Percentiles rank a stretch among this genome's conserved stretches.
phyloP scores from a whole-genome alignment of 2,797 vertebrate genomes.

The Chaenodraco wilsoni region DNA sequence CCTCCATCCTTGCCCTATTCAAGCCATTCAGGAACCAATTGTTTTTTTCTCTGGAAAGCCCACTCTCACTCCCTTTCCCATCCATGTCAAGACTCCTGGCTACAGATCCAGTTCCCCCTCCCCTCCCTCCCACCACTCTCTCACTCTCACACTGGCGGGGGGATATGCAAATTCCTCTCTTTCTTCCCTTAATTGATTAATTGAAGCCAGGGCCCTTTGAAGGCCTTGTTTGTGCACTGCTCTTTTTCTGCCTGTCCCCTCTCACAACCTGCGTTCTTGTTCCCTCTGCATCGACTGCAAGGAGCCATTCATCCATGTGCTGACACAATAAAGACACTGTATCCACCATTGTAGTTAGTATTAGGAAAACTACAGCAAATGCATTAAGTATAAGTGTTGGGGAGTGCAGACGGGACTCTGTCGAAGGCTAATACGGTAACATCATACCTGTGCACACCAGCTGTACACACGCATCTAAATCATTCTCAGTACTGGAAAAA shows the following conservation, averaged over 20 bases:
- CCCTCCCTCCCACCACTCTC: slow-evolving; percentile 29
- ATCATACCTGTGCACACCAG: slow-evolving; percentile 2
- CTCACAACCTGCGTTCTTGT: slow-evolving; percentile 69
- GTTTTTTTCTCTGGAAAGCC: slow-evolving; percentile 76
- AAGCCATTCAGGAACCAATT: slow-evolving; percentile 79
- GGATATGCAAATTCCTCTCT: slow-evolving; percentile 84
- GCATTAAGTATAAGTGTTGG: not conserved
- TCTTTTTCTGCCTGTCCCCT: slow-evolving; percentile 49
- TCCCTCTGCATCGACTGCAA: slow-evolving; percentile 49
- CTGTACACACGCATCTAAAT: not conserved
- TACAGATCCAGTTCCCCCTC: slow-evolving; percentile 59
- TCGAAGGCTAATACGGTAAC: not conserved
- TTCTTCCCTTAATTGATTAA: slow-evolving; percentile 88
- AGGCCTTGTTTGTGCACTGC: slow-evolving; percentile 77
- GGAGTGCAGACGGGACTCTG: not conserved
- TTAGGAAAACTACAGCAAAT: not conserved
- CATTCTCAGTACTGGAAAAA: too few relatives aligned
- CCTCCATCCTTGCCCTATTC: slow-evolving; percentile 73
- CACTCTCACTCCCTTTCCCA: slow-evolving; percentile 76
- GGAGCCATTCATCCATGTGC: slow-evolving; percentile 34
- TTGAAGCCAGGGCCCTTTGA: slow-evolving; percentile 82
- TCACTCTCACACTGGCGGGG: slow-evolving; percentile 65
- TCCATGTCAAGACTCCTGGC: slow-evolving; percentile 81
- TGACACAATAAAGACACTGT: slow-evolving; percentile 28
- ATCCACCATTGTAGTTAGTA: slow-evolving; percentile 16